Conservation (phyloP, 1,140 invertebrate genomes). For the Scaptomyza montana region DNA sequence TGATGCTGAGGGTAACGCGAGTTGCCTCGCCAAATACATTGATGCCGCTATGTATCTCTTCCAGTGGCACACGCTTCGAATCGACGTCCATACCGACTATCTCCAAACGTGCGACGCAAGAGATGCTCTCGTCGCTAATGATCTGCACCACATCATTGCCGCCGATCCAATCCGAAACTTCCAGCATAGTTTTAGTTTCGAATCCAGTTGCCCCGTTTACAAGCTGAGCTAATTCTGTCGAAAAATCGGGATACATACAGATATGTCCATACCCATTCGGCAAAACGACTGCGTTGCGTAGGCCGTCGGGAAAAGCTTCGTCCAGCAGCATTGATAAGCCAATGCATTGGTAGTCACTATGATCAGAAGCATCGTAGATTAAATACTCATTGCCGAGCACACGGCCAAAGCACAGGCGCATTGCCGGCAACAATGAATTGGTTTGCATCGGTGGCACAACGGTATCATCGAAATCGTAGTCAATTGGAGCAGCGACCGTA, state of each 20-base stretch:
- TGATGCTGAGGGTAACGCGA: background rate
- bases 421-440: background rate
- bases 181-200: too few relatives aligned
- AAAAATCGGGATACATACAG: background rate
- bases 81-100: background rate
- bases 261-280: background rate
- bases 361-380: background rate
- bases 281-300: background rate
- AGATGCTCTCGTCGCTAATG: background rate
- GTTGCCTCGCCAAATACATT: constrained; percentile 10
- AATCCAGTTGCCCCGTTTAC: too few relatives aligned
- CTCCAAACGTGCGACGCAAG: background rate
- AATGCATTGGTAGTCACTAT: background rate
- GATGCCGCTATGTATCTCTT: background rate
- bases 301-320: background rate
- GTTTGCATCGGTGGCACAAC: background rate
- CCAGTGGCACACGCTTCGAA: background rate
- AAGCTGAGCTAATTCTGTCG: too few relatives aligned
- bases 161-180: background rate
- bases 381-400: background rate
- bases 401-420: constrained; percentile 18
- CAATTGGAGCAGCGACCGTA: too few relatives aligned
- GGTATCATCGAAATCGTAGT: background rate
- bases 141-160: background rate
- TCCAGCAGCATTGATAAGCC: background rate